These are phyloP conservation scores for Portunus trituberculatus DNA, from an alignment of 1,140 invertebrate genomes.

Conservation along the genomic window DNA sequence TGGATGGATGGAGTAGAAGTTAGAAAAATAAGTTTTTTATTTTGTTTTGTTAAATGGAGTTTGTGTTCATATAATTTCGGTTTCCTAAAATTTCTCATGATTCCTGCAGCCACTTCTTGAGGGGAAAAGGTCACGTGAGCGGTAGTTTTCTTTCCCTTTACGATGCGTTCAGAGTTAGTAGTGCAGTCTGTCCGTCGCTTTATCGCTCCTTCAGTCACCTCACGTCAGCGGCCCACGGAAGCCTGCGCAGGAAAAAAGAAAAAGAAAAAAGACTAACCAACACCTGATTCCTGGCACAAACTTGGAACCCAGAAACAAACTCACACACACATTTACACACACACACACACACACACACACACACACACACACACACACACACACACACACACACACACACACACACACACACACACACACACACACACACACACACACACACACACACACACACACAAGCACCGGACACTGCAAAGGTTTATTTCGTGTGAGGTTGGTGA, in stretches of 20 bases:
- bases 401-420: constrained; percentile 20
- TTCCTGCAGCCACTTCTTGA: no score
- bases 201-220: background rate
- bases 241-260: no score
- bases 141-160: background rate
- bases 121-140: no score
- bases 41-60: no score
- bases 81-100: no score
- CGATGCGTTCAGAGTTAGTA: background rate
- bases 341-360: constrained; percentile 11
- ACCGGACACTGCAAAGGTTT: background rate
- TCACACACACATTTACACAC: background rate
- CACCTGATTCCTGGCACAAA: background rate
- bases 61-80: no score
- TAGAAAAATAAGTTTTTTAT: no score
- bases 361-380: constrained; percentile 11
- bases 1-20: no score
- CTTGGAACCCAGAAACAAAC: background rate
- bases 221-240: background rate
- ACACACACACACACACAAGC: background rate
- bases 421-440: constrained; percentile 20
- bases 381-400: constrained; percentile 12
- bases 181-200: background rate
- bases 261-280: background rate
- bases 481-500: no score